Conservation (phyloP, 37 sponge, comb jelly and placozoan genomes). For the Crambe crambe region DNA sequence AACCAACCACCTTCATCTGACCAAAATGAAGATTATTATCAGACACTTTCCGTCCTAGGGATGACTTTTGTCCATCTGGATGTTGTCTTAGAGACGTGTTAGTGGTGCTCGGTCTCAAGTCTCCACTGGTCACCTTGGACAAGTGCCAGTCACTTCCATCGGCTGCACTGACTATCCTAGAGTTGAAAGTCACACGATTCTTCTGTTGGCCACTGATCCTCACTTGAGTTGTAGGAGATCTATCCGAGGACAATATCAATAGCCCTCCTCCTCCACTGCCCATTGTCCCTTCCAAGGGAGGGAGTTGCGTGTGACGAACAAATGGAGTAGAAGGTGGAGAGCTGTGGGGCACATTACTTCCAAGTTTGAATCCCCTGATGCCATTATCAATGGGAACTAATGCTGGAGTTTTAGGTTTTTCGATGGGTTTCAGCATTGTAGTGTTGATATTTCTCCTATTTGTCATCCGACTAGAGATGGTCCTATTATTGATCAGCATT, state of each 20-base stretch:
- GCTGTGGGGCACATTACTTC: not conserved
- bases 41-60: conserved; percentile 24
- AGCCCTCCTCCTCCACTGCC: not conserved
- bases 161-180: conserved; percentile 26
- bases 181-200: conserved; percentile 33
- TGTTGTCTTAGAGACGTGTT: not conserved
- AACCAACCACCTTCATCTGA: conserved; percentile 36
- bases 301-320: conserved; percentile 35
- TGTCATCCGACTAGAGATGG: conserved; percentile 27
- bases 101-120: conserved; percentile 48
- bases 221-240: conserved; percentile 10
- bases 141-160: conserved; percentile 8
- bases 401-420: conserved; percentile 66
- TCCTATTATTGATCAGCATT: not conserved
- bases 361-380: conserved; percentile 22
- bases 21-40: conserved; percentile 27
- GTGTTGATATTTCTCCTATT: conserved; percentile 25
- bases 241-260: not conserved
- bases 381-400: conserved; percentile 32
- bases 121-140: not conserved
- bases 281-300: conserved; percentile 24
- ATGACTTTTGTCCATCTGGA: not conserved
- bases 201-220: conserved; percentile 16
- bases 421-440: conserved; percentile 45
- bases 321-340: conserved; percentile 33